Base-by-base conservation (phyloP, 2,888 invertebrate genomes). In the Cephus sareptanus region DNA sequence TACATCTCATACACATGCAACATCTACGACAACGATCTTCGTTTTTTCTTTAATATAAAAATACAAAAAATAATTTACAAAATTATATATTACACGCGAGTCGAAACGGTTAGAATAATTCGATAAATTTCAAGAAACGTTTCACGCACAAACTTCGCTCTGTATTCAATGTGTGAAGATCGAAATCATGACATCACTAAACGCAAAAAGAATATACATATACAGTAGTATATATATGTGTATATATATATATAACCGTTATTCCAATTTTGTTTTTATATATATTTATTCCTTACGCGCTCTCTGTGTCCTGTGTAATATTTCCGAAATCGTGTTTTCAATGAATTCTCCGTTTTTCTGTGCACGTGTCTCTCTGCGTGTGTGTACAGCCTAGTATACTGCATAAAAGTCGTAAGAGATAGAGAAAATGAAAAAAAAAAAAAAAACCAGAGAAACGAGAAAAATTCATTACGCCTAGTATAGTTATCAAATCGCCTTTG, bases 41-140 rank as follows among this genome's bases (percentile, higher is more conserved):
- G 74, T 87, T 83, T 85, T 85, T 85, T 82, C 85, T 84, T 86
- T 84, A 85, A 89, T 89, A 89, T 88, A 89, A 89, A 89, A 89
- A 89, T 89, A 89, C 88, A 89, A 88, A 89, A 89, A 89, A 89
- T 89, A 89, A 89, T 89, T 89, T 89, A 89, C 88, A 89, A 89
- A 89, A 89, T 88, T 87, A 89, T 88, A 88, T 88, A 86, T 87
- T 88, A 88, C 87, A 88, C 85, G 86, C 86, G 85, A 88, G 87
- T 79, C 79, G 77, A 83, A 79, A 80, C 80, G 79, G 74, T 74
- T 74, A 74, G 74, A 34, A 70, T 70, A 70, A 70, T 70, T 83
- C 83, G 84, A 84, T 78, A 85, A 85, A 86, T 84, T 86, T 86
- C 84, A 84, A 86, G 86, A 87, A 87, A 86, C 84, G 82, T 84